Percentiles rank a stretch among this genome's conserved stretches.
These are phyloP conservation scores for Cantharis nigra DNA, from an alignment of 2,888 invertebrate species.

Conservation along the genomic window DNA sequence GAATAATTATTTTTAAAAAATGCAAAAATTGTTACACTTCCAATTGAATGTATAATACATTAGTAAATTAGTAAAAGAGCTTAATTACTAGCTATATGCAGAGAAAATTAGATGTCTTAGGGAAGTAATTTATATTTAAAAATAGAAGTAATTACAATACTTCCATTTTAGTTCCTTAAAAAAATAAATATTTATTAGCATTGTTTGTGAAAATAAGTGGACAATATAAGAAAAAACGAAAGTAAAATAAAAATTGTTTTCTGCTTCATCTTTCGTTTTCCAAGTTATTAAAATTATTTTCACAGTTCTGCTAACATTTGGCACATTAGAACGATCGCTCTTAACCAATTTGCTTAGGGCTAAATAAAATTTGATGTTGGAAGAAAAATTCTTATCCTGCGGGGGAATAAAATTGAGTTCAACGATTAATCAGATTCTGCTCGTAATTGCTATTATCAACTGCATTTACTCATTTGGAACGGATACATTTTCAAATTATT, in stretches of 20 bases:
- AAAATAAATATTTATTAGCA: not conserved
- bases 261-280: too few species aligned
- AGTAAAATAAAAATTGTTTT: too few species aligned
- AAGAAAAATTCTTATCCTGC: not conserved
- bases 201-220: not conserved
- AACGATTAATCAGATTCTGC: not conserved
- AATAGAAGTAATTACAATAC: not conserved
- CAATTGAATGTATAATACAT: not conserved
- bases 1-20: not conserved
- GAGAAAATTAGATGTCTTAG: not conserved
- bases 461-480: not conserved
- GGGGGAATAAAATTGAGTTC: not conserved
- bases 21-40: not conserved
- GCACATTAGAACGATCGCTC: not conserved
- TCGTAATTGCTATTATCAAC: not conserved
- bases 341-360: not conserved
- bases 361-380: not conserved
- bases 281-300: too few species aligned
- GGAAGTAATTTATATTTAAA: not conserved
- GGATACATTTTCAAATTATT: not conserved
- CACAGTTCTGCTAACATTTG: too few species aligned
- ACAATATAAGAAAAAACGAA: too few species aligned
- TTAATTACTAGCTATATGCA: not conserved
- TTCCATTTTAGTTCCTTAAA: not conserved
- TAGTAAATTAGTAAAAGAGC: not conserved